Evolutionary conservation across 2,797 vertebrate species (phyloP), one percentile per base, ranked within the genome.

Genomic region (Acanthornis magna): DNA sequence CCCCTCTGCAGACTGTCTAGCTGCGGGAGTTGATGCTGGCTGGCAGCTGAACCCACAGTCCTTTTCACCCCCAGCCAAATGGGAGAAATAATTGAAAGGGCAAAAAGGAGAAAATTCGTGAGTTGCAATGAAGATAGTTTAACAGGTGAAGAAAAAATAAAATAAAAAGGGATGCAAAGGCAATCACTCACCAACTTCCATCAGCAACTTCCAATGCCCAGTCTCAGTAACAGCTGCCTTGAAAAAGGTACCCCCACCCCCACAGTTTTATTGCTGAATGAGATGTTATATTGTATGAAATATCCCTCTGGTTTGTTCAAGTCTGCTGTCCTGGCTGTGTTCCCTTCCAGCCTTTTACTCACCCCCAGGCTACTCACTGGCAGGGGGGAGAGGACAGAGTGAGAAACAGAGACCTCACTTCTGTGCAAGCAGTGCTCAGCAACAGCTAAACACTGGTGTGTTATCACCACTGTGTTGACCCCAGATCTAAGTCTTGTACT

Each of bases 291-390:
- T 25, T 18, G 8, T 53, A 30, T 21, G 22, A 27, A 70, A 65
- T 34, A 66, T 16, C 16, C 10, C 6, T 68, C 53, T 50, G 43
- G 11, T 72, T 32, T 43, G 7, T 40, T 73, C 16, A 16, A 5
- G 8, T 51, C 67, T 73, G 8, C 13, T 54, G 16, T 47, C 23
- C 34, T 50, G 55, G 3, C 58, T 62, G 13, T 27, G 13, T 16
- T 32, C 10, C 38, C 16, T 63, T 48, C 21, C 22, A 68, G 1
- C 5, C 4, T 53, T 85, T 72, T 50, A 13, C 23, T 72, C 14
- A 29, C 4, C 1, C 18, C 5, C 7, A 76, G 15, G 7, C 14
- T 62, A 25, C 13, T 38, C 0, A 0, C 16, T 34, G 16, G 16
- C 1, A 5, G 1, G 51, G 8, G 16, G 17, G 10, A 43, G 20